phyloP scores from a whole-genome alignment of 2,113 vertebrate species.

The Phoenicopterus ruber region DNA sequence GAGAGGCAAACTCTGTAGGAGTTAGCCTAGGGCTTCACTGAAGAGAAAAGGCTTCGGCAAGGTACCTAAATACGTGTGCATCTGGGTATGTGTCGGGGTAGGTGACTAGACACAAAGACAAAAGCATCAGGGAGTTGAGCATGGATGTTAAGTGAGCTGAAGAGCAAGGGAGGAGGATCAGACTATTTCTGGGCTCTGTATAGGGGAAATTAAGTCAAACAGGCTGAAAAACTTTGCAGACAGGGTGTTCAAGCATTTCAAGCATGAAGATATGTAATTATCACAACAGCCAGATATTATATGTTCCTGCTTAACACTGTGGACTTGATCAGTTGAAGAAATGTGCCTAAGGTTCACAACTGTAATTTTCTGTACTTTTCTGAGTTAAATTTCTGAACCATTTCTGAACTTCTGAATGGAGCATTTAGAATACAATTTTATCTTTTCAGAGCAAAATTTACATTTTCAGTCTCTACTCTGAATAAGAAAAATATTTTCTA shows the following conservation, averaged over 20 bases:
- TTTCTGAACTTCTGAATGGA: background rate
- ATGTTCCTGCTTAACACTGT: background rate
- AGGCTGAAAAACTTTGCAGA: background rate
- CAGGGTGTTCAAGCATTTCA: background rate
- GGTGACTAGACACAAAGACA: background rate
- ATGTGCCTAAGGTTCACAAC: background rate
- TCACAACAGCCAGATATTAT: background rate
- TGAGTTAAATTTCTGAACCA: background rate
- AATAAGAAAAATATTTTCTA: slow-evolving; percentile 57
- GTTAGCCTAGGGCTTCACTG: background rate
- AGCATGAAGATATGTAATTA: background rate
- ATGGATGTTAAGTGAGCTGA: background rate
- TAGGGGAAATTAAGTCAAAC: background rate
- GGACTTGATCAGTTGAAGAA: background rate
- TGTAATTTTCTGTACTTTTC: background rate
- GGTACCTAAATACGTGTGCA: background rate
- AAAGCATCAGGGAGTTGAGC: background rate
- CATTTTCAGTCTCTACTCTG: slow-evolving; percentile 28
- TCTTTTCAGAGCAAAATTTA: slow-evolving; percentile 12
- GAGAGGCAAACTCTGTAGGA: background rate
- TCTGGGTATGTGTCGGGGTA: background rate
- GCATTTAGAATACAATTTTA: background rate
- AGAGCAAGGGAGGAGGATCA: background rate
- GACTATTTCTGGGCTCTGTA: background rate
- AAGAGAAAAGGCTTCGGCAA: background rate